Evolutionary conservation across 1,140 invertebrate genomes (phyloP), one percentile per base, ranked within the genome.

Genomic region (Steinernema khuongi): DNA sequence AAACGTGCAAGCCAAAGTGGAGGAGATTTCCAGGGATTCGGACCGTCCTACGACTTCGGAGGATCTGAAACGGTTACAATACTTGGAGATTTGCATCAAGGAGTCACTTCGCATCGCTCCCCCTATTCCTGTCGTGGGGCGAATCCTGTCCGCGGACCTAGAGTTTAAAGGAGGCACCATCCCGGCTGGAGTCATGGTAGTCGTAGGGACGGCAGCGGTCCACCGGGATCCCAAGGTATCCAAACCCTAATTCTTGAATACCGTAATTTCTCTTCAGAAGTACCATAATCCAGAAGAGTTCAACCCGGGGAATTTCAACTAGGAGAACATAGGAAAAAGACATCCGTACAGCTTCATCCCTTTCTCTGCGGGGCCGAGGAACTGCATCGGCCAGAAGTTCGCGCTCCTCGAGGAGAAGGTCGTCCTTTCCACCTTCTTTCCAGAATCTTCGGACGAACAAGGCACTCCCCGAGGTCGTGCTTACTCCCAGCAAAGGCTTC

Each of bases 301-400:
- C 84, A 89, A 94, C 87, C 94, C 94, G 0, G 93, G 95, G 77
- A 91, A 94, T 83, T 96, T 96, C 87, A 86, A 93, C 67, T 91
- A 91, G 0, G 93, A 94, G 85, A 90, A 90, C 74, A 89, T 89
- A 69, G 41, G 76, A 41, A 73, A 77, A n/a, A 79, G 83, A 68
- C 86, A 86, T 78, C 85, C 86, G 14, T 85, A 78, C 69, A 78
- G 70, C 41, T 85, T 75, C 72, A 77, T 76, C 0, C 83, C 83
- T 0, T 85, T 85, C 50, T 79, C 80, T n/a, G 83, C 81, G 36
- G 83, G 83, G 0, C 79, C 81, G 2, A 73, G 83, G 50, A 85
- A 85, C 72, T 85, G 84, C 74, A 85, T 85, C 68, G 83, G 84
- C 77, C 81, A 83, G 74, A 79, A 84, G 50, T 85, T 73, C 36